Evolutionary conservation across 2,113 vertebrate genomes (phyloP).

Genomic region (Paracanthobrama guichenoti): DNA sequence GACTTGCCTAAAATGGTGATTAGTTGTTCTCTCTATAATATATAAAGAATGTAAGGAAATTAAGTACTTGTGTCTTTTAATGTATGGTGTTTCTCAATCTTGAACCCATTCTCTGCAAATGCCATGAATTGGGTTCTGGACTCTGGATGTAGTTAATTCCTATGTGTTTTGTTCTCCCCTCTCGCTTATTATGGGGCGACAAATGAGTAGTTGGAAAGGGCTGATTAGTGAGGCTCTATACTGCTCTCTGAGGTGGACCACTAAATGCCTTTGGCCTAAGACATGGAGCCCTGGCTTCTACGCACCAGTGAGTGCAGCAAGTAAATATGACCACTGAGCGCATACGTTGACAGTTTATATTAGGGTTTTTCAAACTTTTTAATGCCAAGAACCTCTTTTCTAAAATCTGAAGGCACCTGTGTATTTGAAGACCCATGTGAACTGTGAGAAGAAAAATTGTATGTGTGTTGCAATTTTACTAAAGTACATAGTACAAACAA

Average conservation of each 20-base stretch:
- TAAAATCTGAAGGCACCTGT: neutral
- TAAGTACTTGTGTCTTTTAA: neutral
- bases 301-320: neutral
- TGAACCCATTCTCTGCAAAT: conserved; percentile 45
- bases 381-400: neutral
- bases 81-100: conserved; percentile 50
- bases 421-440: neutral
- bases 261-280: conserved; percentile 16
- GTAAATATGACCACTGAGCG: neutral
- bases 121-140: conserved; percentile 25
- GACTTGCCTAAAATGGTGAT: neutral
- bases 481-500: neutral
- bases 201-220: conserved; percentile 21
- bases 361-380: neutral
- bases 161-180: conserved; percentile 15
- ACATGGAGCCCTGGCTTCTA: neutral
- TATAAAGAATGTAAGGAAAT: neutral
- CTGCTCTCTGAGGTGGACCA: conserved; percentile 34
- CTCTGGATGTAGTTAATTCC: conserved; percentile 7
- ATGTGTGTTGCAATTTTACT: neutral
- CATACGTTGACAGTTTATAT: neutral
- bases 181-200: neutral
- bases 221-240: conserved; percentile 1
- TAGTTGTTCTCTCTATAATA: conserved; percentile 9
- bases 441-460: neutral